A percentile compares a stretch with the other conserved stretches of the same genome.
phyloP scores from a whole-genome alignment of 2,888 invertebrate species.

The Sesamia inferens region DNA sequence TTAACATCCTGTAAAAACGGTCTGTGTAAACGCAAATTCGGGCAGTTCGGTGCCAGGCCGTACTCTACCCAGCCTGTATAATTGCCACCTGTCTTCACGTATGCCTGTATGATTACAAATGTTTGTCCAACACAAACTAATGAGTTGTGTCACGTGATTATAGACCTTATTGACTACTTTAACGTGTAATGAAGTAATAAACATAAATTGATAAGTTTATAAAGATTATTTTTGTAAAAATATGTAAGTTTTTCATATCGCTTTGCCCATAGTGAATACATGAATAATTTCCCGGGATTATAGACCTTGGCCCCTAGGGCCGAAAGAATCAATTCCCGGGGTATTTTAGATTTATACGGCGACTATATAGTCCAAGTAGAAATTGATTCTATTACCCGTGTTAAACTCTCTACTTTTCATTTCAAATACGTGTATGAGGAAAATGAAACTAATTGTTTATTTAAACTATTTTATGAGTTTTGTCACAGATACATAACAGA shows the following conservation, averaged over 20 bases:
- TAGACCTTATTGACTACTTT: constrained; percentile 4
- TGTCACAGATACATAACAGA: too few relatives aligned
- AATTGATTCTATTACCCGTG: too few relatives aligned
- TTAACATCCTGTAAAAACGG: constrained; percentile 70
- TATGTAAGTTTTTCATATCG: not conserved
- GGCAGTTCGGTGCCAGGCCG: constrained; percentile 85
- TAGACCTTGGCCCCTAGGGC: too few relatives aligned
- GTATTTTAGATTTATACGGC: too few relatives aligned
- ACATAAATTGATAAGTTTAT: constrained; percentile 4
- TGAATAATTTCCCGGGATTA: not conserved
- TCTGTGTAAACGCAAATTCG: constrained; percentile 80
- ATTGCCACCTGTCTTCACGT: constrained; percentile 84
- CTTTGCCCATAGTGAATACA: not conserved
- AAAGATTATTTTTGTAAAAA: constrained; percentile 13
- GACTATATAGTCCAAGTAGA: too few relatives aligned
- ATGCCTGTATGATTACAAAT: constrained; percentile 76
- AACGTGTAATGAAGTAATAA: not conserved
- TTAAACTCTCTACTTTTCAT: too few relatives aligned
- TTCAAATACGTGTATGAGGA: too few relatives aligned
- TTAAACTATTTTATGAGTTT: too few relatives aligned
- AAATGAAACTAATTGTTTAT: too few relatives aligned
- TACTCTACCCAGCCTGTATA: constrained; percentile 82
- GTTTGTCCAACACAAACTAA: constrained; percentile 49
- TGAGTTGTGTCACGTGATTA: constrained; percentile 10
- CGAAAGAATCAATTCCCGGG: too few relatives aligned